These are phyloP conservation scores for Caenorhabditis remanei DNA, from an alignment of 1,140 invertebrate genomes.

Conservation along the genomic window DNA sequence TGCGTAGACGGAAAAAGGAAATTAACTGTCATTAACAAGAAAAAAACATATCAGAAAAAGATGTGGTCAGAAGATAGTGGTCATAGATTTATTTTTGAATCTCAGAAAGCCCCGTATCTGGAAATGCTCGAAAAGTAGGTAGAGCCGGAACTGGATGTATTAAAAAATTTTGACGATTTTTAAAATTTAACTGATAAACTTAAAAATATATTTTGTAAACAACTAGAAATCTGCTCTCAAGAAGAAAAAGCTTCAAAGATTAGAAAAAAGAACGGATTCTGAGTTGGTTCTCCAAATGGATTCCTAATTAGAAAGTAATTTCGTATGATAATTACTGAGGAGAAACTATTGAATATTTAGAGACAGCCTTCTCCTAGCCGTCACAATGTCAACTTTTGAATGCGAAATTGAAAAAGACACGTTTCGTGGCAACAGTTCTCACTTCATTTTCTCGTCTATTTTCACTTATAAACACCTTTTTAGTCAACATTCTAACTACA, in stretches of 20 bases:
- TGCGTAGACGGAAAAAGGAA: slow-evolving; percentile 4
- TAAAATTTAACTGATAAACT: too few relatives aligned
- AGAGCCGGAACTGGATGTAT: too few relatives aligned
- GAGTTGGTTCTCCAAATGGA: background rate
- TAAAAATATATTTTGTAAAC: too few relatives aligned
- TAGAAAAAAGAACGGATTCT: background rate
- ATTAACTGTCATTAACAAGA: background rate
- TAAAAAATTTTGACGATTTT: too few relatives aligned
- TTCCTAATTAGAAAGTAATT: slow-evolving; percentile 3
- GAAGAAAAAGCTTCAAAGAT: background rate
- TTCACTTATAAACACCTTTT: too few relatives aligned
- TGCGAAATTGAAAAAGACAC: background rate
- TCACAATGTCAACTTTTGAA: background rate
- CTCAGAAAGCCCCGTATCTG: too few relatives aligned
- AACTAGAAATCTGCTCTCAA: too few relatives aligned
- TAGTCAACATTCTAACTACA: too few relatives aligned
- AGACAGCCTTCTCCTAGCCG: background rate
- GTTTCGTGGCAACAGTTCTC: background rate
- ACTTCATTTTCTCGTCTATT: background rate
- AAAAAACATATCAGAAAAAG: background rate
- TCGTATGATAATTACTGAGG: background rate
- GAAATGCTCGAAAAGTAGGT: too few relatives aligned
- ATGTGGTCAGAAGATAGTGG: background rate
- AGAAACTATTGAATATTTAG: background rate
- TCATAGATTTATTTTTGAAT: too few relatives aligned